These are phyloP conservation scores for Sitta carolinensis DNA, from an alignment of 2,797 vertebrate genomes.

Conservation along the genomic window DNA sequence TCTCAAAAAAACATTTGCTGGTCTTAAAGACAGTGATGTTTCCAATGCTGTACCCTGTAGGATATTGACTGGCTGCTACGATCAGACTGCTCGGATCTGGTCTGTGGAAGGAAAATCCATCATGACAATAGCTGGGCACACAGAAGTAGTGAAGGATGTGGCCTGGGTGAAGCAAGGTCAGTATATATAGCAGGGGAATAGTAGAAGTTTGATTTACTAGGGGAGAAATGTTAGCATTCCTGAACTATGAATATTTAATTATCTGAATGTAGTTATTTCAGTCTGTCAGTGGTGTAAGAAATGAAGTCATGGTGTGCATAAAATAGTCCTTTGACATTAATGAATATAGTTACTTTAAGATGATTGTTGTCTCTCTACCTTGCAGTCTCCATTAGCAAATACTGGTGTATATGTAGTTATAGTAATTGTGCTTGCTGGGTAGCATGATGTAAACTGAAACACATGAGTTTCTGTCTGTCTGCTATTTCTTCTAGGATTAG, in stretches of 20 bases:
- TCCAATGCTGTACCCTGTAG: slow-evolving; percentile 70
- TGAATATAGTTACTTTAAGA: background rate
- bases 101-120: slow-evolving; percentile 90
- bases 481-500: background rate
- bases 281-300: background rate
- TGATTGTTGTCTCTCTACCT: background rate
- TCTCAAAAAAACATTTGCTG: background rate
- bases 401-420: background rate
- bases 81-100: slow-evolving; percentile 95
- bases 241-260: background rate
- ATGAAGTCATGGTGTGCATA: background rate
- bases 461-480: fast-evolving
- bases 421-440: background rate
- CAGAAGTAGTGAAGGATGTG: slow-evolving; percentile 94
- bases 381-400: background rate
- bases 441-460: background rate
- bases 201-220: background rate
- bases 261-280: background rate
- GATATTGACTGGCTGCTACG: slow-evolving; percentile 95
- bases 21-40: background rate
- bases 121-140: slow-evolving; percentile 88
- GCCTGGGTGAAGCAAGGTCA: slow-evolving; percentile 95
- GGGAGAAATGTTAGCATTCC: background rate
- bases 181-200: background rate
- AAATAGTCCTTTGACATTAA: background rate